Evolutionary conservation across 2,113 vertebrate species (phyloP), one percentile per base, ranked within the genome.

Genomic region (Coptodon bakossiorum): DNA sequence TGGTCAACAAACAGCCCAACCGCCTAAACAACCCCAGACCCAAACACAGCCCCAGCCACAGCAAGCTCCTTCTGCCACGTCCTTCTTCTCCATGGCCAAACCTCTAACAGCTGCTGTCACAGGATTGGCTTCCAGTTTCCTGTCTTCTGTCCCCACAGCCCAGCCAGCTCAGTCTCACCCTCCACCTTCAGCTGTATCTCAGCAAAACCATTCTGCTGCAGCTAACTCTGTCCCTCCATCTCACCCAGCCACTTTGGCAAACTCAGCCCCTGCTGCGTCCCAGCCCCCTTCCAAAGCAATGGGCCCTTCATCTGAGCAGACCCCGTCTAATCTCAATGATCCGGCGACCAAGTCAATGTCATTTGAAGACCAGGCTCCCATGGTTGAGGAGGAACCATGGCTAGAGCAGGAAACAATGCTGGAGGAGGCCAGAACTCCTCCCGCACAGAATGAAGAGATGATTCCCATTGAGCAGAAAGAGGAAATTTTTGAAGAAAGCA

Each of bases 71-170:
- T 95, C 88, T 68, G 95, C 89, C 87, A 95, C 91, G 3, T 96
- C 96, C 50, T 96, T 97, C 92, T 97, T 96, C 84, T 96, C 96
- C 43, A 96, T 96, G 96, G 95, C 96, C 82, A 97, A 97, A 84
- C 96, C 96, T 38, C 84, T 97, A 16, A 96, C 96, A 14, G 96
- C 96, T 40, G 96, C 96, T 56, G 95, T 96, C 83, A 92, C 93
- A 13, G 95, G 95, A 81, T 86, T 95, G 88, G 96, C 89, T 63
- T 97, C 90, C 56, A 83, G 90, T 36, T 96, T 95, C 91, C 94
- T 95, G 80, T 96, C 93, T 45, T 96, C 92, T 31, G 92, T 94
- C 80, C 95, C 93, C 82, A 84, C 90, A 5, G 82, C 81, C 14
- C 95, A 94, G 59, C 90, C 92, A 9, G 43, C 93, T 40, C 96